Evolutionary conservation across 1,140 invertebrate species (phyloP).

Genomic region (Lysiphlebus fabarum): DNA sequence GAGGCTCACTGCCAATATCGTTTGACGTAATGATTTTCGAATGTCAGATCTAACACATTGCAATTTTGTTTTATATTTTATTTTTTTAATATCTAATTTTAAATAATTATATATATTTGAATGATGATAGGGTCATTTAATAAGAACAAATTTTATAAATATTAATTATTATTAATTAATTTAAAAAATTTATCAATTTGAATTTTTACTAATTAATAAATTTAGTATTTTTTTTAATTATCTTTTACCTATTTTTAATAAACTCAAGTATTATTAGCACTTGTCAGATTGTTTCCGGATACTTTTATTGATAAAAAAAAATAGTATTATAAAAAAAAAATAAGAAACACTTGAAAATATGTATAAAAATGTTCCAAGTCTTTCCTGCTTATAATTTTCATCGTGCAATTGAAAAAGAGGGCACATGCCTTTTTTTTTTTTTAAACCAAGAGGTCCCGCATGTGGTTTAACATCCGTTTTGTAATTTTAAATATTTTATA

Average conservation of each 20-base stretch:
- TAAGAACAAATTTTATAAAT: too few species aligned
- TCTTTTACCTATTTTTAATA: too few species aligned
- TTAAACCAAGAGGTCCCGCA: conserved; percentile 6
- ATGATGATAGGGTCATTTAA: too few species aligned
- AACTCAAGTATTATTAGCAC: background rate
- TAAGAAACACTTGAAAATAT: too few species aligned
- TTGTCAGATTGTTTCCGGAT: background rate
- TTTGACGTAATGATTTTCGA: conserved; percentile 17
- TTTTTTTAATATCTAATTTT: too few species aligned
- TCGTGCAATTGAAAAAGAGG: conserved; percentile 11
- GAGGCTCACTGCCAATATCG: conserved; percentile 23
- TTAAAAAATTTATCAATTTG: too few species aligned
- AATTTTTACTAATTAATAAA: too few species aligned
- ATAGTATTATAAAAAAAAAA: background rate
- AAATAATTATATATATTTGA: too few species aligned
- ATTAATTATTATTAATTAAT: too few species aligned
- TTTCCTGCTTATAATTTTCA: conserved; percentile 16
- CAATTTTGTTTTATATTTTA: too few species aligned
- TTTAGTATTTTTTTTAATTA: too few species aligned
- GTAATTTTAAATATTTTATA: too few species aligned
- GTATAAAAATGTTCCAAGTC: background rate
- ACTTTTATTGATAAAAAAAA: conserved; percentile 1
- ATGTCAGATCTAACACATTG: conserved; percentile 7
- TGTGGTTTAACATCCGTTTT: conserved; percentile 19
- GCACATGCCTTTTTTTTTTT: conserved; percentile 13